Base-by-base conservation (phyloP, 53 echinoderm and acorn worm species). In the Holothuria scabra region DNA sequence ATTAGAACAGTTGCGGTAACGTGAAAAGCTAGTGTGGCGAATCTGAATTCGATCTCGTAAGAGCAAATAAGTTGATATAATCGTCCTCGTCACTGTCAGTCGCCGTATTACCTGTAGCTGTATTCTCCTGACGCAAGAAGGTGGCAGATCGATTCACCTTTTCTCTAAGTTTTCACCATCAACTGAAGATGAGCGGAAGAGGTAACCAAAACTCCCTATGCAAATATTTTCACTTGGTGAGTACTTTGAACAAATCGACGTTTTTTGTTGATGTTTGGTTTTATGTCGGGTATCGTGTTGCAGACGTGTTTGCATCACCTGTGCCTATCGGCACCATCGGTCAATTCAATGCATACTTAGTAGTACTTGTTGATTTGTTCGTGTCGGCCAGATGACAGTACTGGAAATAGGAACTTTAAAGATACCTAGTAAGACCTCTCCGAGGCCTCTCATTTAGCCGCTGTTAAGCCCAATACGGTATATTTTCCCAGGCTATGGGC, bases 221-320 rank as follows among this genome's bases (percentile, higher is more conserved):
- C 78, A 78, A 78, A 78, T 78, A 78, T 78, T 78, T 48, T 78
- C 78, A 56, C 78, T 78, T 32, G 78, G 78, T 57, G 28, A 78
- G 78, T 56, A 78, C 78, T 78, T 52, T 78, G 58, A 31, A 58
- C 56, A 58, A 78, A 78, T 78, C 78, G 78, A 78, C 78, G 22
- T 26, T 78, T 78, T 34, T 19, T 56, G 78, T 78, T 78, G 78
- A 78, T 78, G 78, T 56, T 56, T 58, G 78, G 78, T 48, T 71
- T 71, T 71, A 37, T 44, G 71, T 57, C 21, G 31, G 55, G 78
- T 78, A 58, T 78, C 78, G 48, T 78, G 56, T 78, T 78, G 56
- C 78, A 22, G 58, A 56, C 16, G 29, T 78, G 78, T 78, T 78
- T 78, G 78, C 56, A 32, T 78, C 78, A 78, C 78, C 78, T 78